Conservation (phyloP, 2,113 vertebrate species). For the Rhizomys pruinosus region DNA sequence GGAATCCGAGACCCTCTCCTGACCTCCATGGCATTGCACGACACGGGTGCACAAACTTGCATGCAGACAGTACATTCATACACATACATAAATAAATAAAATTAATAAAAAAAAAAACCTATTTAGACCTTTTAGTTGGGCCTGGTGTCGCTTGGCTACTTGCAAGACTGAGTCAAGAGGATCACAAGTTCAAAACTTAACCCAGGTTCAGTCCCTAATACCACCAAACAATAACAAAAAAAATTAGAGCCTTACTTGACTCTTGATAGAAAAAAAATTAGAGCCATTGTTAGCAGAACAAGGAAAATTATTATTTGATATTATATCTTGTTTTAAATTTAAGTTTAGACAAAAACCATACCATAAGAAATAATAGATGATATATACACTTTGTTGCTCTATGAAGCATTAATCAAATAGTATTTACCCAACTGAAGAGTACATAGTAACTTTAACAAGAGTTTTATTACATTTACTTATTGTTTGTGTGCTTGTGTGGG, state of each 20-base stretch:
- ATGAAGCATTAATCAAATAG: constrained; percentile 9
- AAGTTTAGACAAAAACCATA: constrained; percentile 35
- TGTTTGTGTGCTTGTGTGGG: background rate
- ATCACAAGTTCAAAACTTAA: background rate
- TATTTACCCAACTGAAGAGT: constrained; percentile 9
- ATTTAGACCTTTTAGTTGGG: background rate
- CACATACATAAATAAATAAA: too few relatives aligned
- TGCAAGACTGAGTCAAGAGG: background rate
- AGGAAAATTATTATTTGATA: constrained; percentile 26
- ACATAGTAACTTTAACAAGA: constrained; percentile 10
- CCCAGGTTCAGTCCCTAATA: background rate
- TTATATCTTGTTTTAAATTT: constrained; percentile 37
- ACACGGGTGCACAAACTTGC: too few relatives aligned
- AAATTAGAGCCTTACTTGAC: background rate
- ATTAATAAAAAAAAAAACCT: too few relatives aligned
- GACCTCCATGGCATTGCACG: too few relatives aligned
- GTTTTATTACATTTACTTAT: background rate
- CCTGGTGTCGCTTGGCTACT: background rate
- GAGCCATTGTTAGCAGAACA: constrained; percentile 19
- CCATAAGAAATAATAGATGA: background rate
- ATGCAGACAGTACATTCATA: too few relatives aligned
- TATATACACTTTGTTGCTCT: background rate
- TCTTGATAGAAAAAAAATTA: too few relatives aligned
- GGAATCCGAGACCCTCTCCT: too few relatives aligned
- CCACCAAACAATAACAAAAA: background rate